phyloP scores from a whole-genome alignment of 2,797 vertebrate genomes.

The Gobio occitaniae region DNA sequence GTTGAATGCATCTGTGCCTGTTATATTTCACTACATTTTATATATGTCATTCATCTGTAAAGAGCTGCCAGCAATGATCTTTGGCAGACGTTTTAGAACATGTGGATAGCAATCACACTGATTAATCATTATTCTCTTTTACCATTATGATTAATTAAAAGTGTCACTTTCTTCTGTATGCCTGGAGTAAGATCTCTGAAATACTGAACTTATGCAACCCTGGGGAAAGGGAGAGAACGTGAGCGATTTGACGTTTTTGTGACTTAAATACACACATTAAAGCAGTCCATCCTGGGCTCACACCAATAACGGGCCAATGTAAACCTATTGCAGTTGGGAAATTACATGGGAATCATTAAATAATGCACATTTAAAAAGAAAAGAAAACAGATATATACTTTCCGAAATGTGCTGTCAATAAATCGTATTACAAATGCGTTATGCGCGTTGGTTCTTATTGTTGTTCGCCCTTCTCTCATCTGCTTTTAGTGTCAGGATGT shows the following conservation, averaged over 20 bases:
- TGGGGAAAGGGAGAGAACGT: not conserved
- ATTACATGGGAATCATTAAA: not conserved
- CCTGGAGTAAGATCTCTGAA: constrained; percentile 10
- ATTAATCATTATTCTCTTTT: constrained; percentile 14
- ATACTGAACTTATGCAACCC: not conserved
- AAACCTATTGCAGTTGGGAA: not conserved
- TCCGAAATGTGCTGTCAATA: constrained; percentile 4
- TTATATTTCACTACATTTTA: not conserved
- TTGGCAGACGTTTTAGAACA: constrained; percentile 25
- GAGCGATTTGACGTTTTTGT: not conserved
- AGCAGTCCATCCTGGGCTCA: not conserved
- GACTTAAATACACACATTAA: not conserved
- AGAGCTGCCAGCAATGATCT: constrained; percentile 26
- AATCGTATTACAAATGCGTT: not conserved
- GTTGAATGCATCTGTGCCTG: not conserved
- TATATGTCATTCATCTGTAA: not conserved
- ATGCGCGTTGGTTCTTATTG: not conserved
- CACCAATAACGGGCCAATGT: not conserved
- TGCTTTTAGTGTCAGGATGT: constrained; percentile 17
- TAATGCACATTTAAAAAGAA: not conserved
- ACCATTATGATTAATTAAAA: constrained; percentile 28
- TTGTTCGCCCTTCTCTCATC: not conserved
- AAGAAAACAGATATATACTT: not conserved
- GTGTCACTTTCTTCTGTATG: constrained; percentile 9
- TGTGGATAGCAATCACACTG: not conserved